A percentile compares a stretch with the other conserved stretches of the same genome.
These are phyloP conservation scores for Malurus elegans DNA, from an alignment of 2,113 vertebrate genomes.

Conservation along the genomic window DNA sequence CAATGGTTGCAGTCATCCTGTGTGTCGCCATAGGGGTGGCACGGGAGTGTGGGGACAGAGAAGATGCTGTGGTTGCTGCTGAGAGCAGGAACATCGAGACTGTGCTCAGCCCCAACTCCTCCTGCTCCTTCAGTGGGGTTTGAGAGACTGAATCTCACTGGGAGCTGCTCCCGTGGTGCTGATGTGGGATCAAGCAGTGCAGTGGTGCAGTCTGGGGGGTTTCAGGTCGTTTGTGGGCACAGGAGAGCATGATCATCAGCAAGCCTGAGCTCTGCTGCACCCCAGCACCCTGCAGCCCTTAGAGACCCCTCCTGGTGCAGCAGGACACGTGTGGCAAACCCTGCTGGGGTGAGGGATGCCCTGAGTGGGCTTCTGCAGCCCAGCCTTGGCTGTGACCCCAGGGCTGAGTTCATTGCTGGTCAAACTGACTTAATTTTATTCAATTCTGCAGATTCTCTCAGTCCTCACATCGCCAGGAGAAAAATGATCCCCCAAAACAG, in stretches of 20 bases:
- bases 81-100: background rate
- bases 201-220: background rate
- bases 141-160: no score
- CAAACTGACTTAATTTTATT: background rate
- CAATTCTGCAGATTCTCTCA: background rate
- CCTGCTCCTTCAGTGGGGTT: background rate
- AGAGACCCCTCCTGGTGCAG: accelerated
- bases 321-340: background rate
- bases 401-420: background rate
- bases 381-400: background rate
- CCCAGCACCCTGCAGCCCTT: accelerated
- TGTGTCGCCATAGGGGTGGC: background rate
- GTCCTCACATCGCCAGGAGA: background rate
- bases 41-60: background rate
- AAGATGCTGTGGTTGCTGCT: background rate
- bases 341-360: background rate
- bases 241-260: accelerated
- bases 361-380: background rate
- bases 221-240: accelerated
- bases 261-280: accelerated
- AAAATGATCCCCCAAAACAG: background rate
- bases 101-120: accelerated
- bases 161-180: background rate
- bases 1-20: background rate
- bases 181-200: background rate